These are phyloP conservation scores for Megaustenia siamemsis DNA, from an alignment of 2,888 invertebrate genomes.

Conservation along the genomic window DNA sequence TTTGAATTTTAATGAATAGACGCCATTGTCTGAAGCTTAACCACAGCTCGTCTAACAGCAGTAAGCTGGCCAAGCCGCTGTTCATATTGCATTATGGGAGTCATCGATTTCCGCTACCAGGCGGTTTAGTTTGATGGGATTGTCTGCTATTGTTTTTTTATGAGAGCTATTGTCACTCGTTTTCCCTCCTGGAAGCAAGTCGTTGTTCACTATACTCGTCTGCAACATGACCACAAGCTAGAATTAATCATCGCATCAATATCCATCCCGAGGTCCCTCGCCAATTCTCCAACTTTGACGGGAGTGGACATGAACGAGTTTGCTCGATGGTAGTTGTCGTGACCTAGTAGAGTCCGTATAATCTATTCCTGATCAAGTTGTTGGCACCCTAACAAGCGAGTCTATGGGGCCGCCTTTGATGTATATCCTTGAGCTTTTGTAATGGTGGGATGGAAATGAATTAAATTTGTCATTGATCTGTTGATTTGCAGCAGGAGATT, in stretches of 20 bases:
- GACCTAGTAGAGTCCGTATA: background rate
- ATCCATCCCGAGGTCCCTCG: background rate
- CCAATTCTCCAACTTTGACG: background rate
- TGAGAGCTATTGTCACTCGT: background rate
- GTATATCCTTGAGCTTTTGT: conserved; percentile 22
- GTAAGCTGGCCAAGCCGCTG: background rate
- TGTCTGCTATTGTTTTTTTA: background rate
- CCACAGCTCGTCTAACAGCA: conserved; percentile 1
- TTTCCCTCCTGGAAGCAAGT: background rate
- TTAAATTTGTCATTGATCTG: conserved; percentile 29
- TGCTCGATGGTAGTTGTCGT: background rate
- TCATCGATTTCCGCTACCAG: conserved; percentile 1
- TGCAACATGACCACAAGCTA: background rate
- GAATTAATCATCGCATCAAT: conserved; percentile 36
- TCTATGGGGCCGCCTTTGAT: background rate
- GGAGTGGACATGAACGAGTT: background rate
- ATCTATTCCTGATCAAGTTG: background rate
- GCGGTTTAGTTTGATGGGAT: background rate
- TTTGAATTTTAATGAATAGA: conserved; percentile 28
- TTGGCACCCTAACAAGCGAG: background rate
- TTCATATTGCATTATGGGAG: background rate
- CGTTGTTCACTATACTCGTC: conserved; percentile 17
- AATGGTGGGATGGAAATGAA: background rate
- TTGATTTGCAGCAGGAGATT: conserved; percentile 12
- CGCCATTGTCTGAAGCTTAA: background rate